These are phyloP conservation scores for Orientallactaga bullata DNA, from an alignment of 2,113 vertebrate species.

Conservation along the genomic window DNA sequence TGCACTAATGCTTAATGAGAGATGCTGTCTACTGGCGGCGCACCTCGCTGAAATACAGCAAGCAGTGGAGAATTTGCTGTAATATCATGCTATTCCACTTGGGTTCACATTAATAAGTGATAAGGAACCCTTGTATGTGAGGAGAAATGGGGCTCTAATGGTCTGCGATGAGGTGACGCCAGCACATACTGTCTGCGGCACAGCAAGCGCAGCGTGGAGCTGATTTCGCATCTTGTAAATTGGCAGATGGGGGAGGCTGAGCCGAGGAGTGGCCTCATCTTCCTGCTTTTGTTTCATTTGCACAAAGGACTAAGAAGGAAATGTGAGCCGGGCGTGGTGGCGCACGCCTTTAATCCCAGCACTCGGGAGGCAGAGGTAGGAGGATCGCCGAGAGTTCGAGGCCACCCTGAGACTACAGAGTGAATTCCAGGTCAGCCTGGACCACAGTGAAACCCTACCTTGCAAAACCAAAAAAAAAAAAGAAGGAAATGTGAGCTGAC, in stretches of 20 bases:
- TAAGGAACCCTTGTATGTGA: neutral
- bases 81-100: neutral
- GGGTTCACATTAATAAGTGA: neutral
- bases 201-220: fast-evolving
- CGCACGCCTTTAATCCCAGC: too few species aligned
- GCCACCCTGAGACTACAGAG: too few species aligned
- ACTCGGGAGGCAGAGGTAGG: too few species aligned
- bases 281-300: neutral
- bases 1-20: neutral
- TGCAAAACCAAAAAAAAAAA: too few species aligned
- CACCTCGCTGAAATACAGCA: neutral
- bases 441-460: too few species aligned
- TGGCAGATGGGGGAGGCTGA: fast-evolving
- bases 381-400: too few species aligned
- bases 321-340: too few species aligned
- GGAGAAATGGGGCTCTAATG: neutral
- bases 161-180: neutral
- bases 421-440: too few species aligned
- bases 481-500: neutral
- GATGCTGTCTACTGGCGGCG: fast-evolving
- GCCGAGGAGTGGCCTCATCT: fast-evolving
- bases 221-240: neutral
- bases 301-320: neutral
- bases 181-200: fast-evolving
- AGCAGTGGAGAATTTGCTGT: neutral